Evolutionary conservation across 2,797 vertebrate species (phyloP).

Genomic region (Peromyscus melanophrys): DNA sequence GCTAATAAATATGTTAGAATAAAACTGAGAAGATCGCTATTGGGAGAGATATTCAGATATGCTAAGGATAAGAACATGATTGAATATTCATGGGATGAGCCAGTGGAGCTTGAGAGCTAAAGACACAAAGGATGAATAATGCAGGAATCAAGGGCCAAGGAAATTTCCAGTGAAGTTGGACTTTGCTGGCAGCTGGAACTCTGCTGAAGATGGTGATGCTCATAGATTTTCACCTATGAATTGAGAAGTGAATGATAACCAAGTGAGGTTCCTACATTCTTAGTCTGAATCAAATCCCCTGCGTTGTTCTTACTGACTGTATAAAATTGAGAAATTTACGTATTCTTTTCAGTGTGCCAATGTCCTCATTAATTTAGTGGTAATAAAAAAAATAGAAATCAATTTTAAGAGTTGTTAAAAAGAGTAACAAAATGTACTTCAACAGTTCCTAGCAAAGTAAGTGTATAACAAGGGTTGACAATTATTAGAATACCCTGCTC

Average conservation of each 20-base stretch:
- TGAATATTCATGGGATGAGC: constrained; percentile 41
- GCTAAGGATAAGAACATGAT: neutral
- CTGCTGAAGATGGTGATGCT: neutral
- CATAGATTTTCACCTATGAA: constrained; percentile 10
- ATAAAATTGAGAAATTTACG: neutral
- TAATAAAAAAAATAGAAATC: neutral
- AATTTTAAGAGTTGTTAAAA: constrained; percentile 27
- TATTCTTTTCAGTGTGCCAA: neutral
- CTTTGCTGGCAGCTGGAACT: neutral
- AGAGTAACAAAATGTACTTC: constrained; percentile 22
- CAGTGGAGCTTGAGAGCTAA: neutral
- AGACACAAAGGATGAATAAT: constrained; percentile 58
- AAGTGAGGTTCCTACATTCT: neutral
- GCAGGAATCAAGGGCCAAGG: neutral
- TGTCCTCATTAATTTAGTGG: neutral
- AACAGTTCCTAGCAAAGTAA: neutral
- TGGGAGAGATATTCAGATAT: constrained; percentile 35
- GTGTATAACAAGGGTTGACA: neutral
- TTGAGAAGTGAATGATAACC: neutral
- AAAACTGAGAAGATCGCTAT: neutral
- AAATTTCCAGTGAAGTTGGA: neutral
- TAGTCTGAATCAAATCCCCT: neutral
- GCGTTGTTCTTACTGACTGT: neutral
- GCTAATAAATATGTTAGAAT: neutral
- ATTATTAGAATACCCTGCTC: neutral